Base-by-base conservation (phyloP, 1,140 invertebrate species). In the Lanistes nyassanus region DNA sequence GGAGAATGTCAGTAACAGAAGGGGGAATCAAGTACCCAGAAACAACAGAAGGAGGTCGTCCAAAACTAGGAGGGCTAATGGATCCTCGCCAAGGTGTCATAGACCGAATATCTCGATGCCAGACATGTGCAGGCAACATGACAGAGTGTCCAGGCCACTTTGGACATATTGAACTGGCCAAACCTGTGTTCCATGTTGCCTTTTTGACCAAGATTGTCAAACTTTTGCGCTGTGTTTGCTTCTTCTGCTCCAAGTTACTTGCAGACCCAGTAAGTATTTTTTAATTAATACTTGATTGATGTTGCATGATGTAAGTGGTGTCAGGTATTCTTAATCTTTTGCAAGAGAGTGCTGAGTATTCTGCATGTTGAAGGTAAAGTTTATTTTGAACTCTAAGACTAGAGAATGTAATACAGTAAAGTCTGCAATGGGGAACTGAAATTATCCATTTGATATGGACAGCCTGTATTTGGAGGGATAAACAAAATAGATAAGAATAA, bases 141-240 rank as follows among this genome's bases (percentile, higher is more conserved):
- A 95, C 95, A 3, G 97, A 99, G 89, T 99, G 98, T 90, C 97
- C 98, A 26, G 98, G 98, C 0, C 98, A 99, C 89, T 99, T 99
- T 92, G 98, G 98, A n/a, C 98, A 99, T 87, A 95, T 99, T 79
- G 97, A 99, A 89, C 90, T 99, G 67, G 95, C 97, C 0, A 99
- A 99, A 89, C 98, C 98, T 34, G 98, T 99, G 4, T 99, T 97
- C 90, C 97, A 99, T 88, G 94, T 98, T 87, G 98, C 97, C 65
- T 99, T 99, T 86, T 92, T 99, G 31, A 97, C 96, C 72, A 99
- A 99, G 90, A 97, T 94, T 0, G 96, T 99, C 58, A 99, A 99
- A 91, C 94, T 99, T 73, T 89, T 99, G 11, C 91, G 97, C 89
- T 99, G 98, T 90, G 97, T 99, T 26, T 99, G 98, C 87, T 99